Percentiles rank a stretch among this genome's conserved stretches.
Conservation (phyloP, 30 jellyfish, hydroid and myxozoan genomes). For the Turritopsis dohrnii region DNA sequence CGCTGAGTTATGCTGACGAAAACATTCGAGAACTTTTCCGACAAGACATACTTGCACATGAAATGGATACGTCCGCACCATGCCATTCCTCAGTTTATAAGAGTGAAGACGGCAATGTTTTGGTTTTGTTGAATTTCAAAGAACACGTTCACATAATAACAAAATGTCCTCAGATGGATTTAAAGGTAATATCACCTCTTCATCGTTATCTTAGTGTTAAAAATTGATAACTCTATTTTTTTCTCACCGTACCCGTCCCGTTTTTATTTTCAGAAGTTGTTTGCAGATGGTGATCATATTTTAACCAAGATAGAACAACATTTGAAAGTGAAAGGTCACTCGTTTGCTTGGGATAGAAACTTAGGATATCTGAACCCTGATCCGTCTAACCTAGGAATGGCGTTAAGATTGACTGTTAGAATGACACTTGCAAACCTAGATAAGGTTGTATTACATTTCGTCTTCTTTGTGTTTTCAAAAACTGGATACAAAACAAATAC, state of each 20-base stretch:
- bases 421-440: background rate
- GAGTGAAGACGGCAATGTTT: background rate
- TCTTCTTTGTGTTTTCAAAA: background rate
- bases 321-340: background rate
- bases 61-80: background rate
- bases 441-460: background rate
- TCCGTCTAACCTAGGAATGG: background rate
- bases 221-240: background rate
- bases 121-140: slow-evolving; percentile 8
- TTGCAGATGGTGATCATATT: background rate
- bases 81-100: slow-evolving; percentile 8
- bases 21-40: background rate
- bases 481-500: too few relatives aligned
- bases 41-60: slow-evolving; percentile 4
- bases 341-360: background rate
- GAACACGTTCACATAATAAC: background rate
- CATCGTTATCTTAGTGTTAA: background rate
- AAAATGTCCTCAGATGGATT: slow-evolving; percentile 1
- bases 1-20: background rate
- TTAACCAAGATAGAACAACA: background rate
- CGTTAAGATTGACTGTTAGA: background rate
- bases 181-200: background rate
- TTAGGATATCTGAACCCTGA: slow-evolving; percentile 6
- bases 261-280: slow-evolving; percentile 1
- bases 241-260: background rate